Percentiles rank a stretch among this genome's conserved stretches.
These are phyloP conservation scores for Eumerus sabulonum DNA, from an alignment of 2,888 invertebrate genomes.

Conservation along the genomic window DNA sequence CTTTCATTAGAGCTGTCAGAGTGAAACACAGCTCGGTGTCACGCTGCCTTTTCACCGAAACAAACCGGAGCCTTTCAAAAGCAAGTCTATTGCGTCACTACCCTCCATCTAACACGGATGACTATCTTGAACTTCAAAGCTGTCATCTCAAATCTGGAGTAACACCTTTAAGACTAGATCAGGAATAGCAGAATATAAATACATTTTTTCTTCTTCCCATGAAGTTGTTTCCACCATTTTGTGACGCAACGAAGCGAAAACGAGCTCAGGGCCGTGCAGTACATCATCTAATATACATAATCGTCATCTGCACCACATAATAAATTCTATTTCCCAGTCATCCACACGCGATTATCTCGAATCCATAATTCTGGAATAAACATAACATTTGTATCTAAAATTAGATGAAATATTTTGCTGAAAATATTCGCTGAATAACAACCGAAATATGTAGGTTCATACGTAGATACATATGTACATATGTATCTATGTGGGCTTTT, in stretches of 20 bases:
- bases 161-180: no score
- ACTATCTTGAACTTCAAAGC: slow-evolving; percentile 6
- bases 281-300: slow-evolving; percentile 12
- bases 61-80: no score
- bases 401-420: slow-evolving; percentile 24
- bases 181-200: no score
- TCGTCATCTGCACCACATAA: not conserved
- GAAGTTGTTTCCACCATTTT: slow-evolving; percentile 40
- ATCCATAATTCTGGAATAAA: slow-evolving; percentile 25
- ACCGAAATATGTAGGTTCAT: slow-evolving; percentile 19
- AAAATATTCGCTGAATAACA: slow-evolving; percentile 7
- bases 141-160: slow-evolving; percentile 17
- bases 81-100: no score
- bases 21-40: no score
- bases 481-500: no score
- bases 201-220: no score
- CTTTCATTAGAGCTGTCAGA: no score
- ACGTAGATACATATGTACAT: no score
- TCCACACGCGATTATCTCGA: no score
- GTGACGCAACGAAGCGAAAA: slow-evolving; percentile 43
- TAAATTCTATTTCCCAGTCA: slow-evolving; percentile 10
- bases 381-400: slow-evolving; percentile 19
- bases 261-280: slow-evolving; percentile 1
- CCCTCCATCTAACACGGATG: no score
- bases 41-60: no score